Conservation (phyloP, 2,113 vertebrate genomes). For the Physeter macrocephalus region DNA sequence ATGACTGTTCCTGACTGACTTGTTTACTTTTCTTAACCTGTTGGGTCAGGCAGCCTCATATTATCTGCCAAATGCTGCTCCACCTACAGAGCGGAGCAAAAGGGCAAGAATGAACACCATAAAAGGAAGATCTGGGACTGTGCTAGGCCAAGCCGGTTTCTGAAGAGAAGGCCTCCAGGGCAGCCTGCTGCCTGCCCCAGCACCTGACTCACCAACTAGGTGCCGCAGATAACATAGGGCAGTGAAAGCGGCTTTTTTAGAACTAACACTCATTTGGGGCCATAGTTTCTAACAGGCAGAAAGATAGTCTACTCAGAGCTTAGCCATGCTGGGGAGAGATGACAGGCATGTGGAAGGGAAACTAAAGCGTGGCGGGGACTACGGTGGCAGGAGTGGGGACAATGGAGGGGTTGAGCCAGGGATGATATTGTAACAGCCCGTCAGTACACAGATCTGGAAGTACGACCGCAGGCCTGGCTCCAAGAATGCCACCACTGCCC, state of each 20-base stretch:
- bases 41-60: not conserved
- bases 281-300: not conserved
- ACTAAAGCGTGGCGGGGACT: not conserved
- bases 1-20: not conserved
- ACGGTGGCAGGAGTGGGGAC: not conserved
- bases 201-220: not conserved
- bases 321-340: not conserved
- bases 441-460: not conserved
- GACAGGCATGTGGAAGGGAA: not conserved
- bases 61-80: not conserved
- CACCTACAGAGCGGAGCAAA: not conserved
- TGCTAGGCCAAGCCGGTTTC: not conserved
- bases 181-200: not conserved
- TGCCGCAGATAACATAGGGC: not conserved
- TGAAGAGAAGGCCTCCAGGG: not conserved
- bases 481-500: no score
- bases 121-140: not conserved
- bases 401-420: not conserved
- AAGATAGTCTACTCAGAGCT: not conserved
- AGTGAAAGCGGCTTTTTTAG: not conserved
- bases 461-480: not conserved
- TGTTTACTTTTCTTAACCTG: constrained; percentile 12
- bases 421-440: accelerated
- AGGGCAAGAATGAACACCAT: not conserved
- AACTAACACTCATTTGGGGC: not conserved